phyloP scores from a whole-genome alignment of 2,888 invertebrate species.

The Catocala sponsa region DNA sequence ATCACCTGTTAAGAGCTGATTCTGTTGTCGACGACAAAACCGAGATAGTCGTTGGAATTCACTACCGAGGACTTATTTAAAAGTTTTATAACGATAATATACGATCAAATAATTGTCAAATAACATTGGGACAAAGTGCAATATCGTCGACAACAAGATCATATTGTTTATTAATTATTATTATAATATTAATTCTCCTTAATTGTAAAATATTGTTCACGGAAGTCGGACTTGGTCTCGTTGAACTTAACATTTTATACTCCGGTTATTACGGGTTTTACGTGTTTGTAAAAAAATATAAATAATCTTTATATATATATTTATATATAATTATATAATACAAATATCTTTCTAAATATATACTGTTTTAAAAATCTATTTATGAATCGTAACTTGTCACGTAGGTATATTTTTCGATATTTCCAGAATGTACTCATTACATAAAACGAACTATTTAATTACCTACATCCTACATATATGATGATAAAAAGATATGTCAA shows the following conservation, averaged over 20 bases:
- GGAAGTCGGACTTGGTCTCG: no score
- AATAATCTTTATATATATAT: not conserved
- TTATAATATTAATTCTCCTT: no score
- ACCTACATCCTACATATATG: no score
- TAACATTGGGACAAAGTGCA: not conserved
- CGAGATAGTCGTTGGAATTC: not conserved
- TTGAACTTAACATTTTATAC: not conserved
- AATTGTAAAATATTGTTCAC: no score
- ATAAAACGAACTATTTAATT: slow-evolving; percentile 38
- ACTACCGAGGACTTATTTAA: no score
- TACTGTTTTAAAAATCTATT: slow-evolving; percentile 21
- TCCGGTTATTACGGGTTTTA: not conserved
- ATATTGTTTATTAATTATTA: slow-evolving; percentile 6
- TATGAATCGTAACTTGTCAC: slow-evolving; percentile 4
- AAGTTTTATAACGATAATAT: no score
- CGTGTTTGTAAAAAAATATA: not conserved
- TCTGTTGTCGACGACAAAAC: slow-evolving; percentile 18
- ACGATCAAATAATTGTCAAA: not conserved
- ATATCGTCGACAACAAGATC: slow-evolving; percentile 16
- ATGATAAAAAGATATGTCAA: not conserved
- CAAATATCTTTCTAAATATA: slow-evolving; percentile 18
- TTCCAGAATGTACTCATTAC: slow-evolving; percentile 14
- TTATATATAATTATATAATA: slow-evolving; percentile 5
- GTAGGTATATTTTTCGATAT: slow-evolving; percentile 17
- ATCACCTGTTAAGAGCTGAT: slow-evolving; percentile 12